Base-by-base conservation (phyloP, 2,888 invertebrate species). In the Yponomeuta cagnagella region DNA sequence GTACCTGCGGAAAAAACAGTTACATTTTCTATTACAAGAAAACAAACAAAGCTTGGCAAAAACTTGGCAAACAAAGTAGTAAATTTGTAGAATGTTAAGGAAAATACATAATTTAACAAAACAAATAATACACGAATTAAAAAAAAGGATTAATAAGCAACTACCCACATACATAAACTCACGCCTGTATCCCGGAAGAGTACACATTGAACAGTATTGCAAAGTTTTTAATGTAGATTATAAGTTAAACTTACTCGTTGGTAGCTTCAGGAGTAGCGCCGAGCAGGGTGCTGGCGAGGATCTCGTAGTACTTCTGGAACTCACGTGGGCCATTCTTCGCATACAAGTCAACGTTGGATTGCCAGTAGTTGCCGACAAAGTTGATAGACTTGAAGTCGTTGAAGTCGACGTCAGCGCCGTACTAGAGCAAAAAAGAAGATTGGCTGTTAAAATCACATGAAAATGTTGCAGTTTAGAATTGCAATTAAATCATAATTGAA, bases 271-370 rank as follows among this genome's bases (percentile, higher is more conserved):
- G 71, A 68, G 72, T 64, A 48, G 73, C 76, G 48, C 76, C 75
- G 31, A 75, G 73, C 4, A 75, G 74, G 72, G 85, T 80, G 63
- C 85, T 80, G 71, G 87, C 87, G 31, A 91, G 79, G 71, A 90
- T 89, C 74, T 89, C 87, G 71, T 88, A 83, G 52, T 92, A 90
- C 76, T 92, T 93, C 37, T 73, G 30, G 72, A 70, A 72, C 69
- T 74, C 33, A 33, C 31, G 67, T 70, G 48, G 48, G 2, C 58
- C 65, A 43, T 66, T 30, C 37, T 70, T 72, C 48, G 72, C 68
- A 58, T 70, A 74, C 43, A 73, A 70, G 74, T 90, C 87, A 30
- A 76, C 77, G 77, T 88, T 90, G 70, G 87, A 87, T 79, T 89
- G 86, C 68, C 91, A 84, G 70, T 89, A 73, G 76, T 88, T 86